Evolutionary conservation across 2,888 invertebrate genomes (phyloP).

Genomic region (Nephrotoma appendiculata): DNA sequence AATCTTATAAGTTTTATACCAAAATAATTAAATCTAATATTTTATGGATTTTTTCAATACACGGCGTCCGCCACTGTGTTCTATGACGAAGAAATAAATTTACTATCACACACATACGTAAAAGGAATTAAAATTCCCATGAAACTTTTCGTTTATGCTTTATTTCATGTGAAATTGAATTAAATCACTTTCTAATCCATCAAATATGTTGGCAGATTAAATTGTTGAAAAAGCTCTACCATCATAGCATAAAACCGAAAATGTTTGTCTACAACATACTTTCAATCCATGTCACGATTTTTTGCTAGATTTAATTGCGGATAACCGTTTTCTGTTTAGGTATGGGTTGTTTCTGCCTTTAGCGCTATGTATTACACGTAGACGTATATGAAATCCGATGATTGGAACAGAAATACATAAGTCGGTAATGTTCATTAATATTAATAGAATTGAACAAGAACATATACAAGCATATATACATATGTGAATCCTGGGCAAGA

Average conservation of each 20-base stretch:
- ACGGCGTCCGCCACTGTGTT: too few species aligned
- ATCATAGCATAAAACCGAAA: neutral
- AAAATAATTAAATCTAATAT: neutral
- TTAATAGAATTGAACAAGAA: neutral
- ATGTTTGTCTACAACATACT: neutral
- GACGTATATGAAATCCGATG: neutral
- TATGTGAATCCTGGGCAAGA: neutral
- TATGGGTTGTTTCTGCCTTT: neutral
- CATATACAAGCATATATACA: neutral
- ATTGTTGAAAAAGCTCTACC: neutral
- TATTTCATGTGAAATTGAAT: neutral
- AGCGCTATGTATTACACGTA: neutral
- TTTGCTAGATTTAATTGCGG: neutral
- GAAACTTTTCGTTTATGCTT: neutral
- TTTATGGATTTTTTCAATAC: neutral
- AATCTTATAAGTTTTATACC: neutral
- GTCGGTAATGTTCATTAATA: neutral
- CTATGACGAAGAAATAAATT: neutral
- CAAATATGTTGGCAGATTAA: neutral
- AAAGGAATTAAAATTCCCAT: neutral
- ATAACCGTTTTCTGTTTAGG: neutral
- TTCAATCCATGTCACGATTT: neutral
- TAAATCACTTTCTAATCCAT: neutral
- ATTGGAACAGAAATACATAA: neutral
- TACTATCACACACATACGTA: neutral